Evolutionary conservation across 35 echinoderm and acorn worm genomes (phyloP), one percentile per base, ranked within the genome.

Genomic region (Strongylocentrotus purpuratus): DNA sequence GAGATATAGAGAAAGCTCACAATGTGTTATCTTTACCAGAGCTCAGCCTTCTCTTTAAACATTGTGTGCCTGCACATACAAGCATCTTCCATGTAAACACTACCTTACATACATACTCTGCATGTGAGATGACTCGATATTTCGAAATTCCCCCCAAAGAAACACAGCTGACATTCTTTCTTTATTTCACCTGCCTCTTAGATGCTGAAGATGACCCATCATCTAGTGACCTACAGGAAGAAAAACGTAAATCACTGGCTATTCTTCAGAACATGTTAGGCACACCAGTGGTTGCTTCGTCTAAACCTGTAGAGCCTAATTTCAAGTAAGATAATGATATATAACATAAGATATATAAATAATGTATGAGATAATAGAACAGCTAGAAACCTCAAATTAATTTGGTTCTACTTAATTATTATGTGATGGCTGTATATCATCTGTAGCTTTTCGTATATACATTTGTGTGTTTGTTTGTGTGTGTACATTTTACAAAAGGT

Each of bases 201-300:
- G 60, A 94, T 94, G 61, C 45, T 22, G 46, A 92, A 45, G 70
- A 96, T 90, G 95, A 97, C 25, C 78, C 9, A 32, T 71, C 9
- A 32, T 71, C 33, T 20, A 31, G 33, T 71, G 95, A 99, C 88
- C 87, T 97, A 41, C 94, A 96, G 46, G 94, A 94, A 32, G 98
- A 99, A 95, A 99, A 97, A 86, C 91, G 85, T 20, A 95, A 92
- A 60, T 94, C 95, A n/a, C 70, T 97, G 31, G 86, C 96, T 46
- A 95, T 99, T 91, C 94, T 99, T 15, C 92, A 97, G 47, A 87
- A 91, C 18, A 94, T 99, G 45, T 85, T 99, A 2, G 97, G 98
- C 33, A 97, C 33, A 35, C 22, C 58, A 58, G 94, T 61, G 11
- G 55, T 97, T 33, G 17, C 61, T 31, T 85, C 47, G 9, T 50